phyloP scores from a whole-genome alignment of 2,888 invertebrate genomes.

The Dasypogon diadema region DNA sequence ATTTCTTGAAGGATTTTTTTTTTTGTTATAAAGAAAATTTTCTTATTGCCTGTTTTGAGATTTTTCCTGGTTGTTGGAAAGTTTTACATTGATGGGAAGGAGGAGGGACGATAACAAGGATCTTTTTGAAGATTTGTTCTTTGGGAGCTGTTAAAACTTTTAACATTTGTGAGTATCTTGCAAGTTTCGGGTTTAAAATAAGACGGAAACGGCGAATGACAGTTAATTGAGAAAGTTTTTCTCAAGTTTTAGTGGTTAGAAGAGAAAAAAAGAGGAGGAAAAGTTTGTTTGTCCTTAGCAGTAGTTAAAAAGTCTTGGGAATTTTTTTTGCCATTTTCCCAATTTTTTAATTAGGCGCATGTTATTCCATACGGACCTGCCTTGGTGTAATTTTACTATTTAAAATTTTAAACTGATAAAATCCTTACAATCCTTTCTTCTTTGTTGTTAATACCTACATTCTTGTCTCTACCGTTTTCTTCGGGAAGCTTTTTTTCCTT shows the following conservation, averaged over 20 bases:
- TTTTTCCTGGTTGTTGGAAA: slow-evolving; percentile 12
- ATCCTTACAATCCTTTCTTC: too few species aligned
- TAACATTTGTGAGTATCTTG: slow-evolving; percentile 20
- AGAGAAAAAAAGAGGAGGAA: not conserved
- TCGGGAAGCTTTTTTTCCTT: too few species aligned
- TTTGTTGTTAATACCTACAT: too few species aligned
- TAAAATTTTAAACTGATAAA: too few species aligned
- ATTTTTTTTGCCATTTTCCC: too few species aligned
- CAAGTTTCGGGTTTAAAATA: slow-evolving; percentile 1
- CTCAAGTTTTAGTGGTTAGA: not conserved
- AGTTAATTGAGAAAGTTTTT: slow-evolving; percentile 44
- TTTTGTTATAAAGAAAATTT: slow-evolving; percentile 21
- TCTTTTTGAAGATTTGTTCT: slow-evolving; percentile 6
- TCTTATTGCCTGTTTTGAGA: slow-evolving; percentile 20
- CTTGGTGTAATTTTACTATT: too few species aligned
- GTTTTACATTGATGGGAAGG: too few species aligned
- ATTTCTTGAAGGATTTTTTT: not conserved
- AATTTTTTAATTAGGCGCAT: too few species aligned
- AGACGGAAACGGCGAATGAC: slow-evolving; percentile 35
- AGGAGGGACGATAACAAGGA: slow-evolving; percentile 23
- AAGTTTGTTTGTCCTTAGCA: not conserved
- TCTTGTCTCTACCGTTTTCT: too few species aligned
- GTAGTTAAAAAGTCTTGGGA: too few species aligned
- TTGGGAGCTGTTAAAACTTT: slow-evolving; percentile 26
- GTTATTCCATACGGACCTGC: too few species aligned